phyloP scores from a whole-genome alignment of 2,888 invertebrate species.

The Macaria notata region DNA sequence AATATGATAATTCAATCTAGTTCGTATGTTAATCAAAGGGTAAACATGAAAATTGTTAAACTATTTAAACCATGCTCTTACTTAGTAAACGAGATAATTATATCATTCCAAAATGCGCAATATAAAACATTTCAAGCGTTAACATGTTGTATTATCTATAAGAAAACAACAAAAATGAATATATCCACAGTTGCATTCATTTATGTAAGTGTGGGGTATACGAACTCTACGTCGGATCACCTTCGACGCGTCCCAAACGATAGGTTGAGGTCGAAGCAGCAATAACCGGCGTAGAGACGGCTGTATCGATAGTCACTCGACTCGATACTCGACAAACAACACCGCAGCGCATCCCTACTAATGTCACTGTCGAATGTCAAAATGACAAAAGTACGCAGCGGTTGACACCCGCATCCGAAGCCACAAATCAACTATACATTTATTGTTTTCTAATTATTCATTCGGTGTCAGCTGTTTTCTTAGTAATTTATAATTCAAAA shows the following conservation, averaged over 20 bases:
- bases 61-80: too few relatives aligned
- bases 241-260: conserved; percentile 74
- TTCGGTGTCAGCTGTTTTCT: too few relatives aligned
- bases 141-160: conserved; percentile 39
- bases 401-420: conserved; percentile 13
- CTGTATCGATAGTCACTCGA: conserved; percentile 56
- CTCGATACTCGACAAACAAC: conserved; percentile 56
- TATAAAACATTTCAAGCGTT: conserved; percentile 39
- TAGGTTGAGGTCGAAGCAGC: conserved; percentile 70
- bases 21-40: too few relatives aligned
- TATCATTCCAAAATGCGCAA: conserved; percentile 24
- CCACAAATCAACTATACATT: too few relatives aligned
- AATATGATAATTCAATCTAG: too few relatives aligned
- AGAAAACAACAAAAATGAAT: conserved; percentile 45
- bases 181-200: conserved; percentile 67
- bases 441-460: too few relatives aligned
- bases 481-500: too few relatives aligned
- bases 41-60: too few relatives aligned
- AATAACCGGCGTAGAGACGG: conserved; percentile 49
- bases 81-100: too few relatives aligned
- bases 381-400: conserved; percentile 45
- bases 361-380: conserved; percentile 44
- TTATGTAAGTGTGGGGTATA: conserved; percentile 72
- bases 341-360: conserved; percentile 28
- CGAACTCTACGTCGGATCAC: conserved; percentile 68